Evolutionary conservation across 2,113 vertebrate genomes (phyloP).

Genomic region (Trochalopteron elliotii): DNA sequence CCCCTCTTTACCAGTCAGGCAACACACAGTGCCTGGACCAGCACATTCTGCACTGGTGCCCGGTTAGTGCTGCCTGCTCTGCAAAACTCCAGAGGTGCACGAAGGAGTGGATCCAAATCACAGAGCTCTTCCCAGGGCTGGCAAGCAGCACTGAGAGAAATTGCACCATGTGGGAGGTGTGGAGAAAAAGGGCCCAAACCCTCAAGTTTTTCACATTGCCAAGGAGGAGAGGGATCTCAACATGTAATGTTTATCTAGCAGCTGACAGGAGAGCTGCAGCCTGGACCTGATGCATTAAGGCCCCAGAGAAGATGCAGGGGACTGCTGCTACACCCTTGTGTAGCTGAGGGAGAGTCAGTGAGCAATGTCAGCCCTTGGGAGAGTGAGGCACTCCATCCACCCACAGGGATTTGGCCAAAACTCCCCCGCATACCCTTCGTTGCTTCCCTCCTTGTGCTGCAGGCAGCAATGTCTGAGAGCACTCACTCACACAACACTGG

Average conservation of each 20-base stretch:
- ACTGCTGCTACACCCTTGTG: neutral
- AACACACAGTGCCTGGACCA: neutral
- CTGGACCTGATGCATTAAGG: neutral
- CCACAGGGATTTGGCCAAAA: neutral
- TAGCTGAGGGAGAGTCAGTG: neutral
- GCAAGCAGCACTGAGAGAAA: neutral
- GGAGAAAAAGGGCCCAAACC: constrained; percentile 13
- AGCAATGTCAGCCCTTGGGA: neutral
- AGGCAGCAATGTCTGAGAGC: neutral
- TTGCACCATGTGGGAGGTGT: neutral
- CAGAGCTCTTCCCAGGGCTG: constrained; percentile 10
- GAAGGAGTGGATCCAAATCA: neutral
- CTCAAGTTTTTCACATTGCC: neutral
- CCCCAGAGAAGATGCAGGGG: neutral
- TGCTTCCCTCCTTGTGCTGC: neutral
- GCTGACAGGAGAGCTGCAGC: neutral
- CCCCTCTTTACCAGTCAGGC: neutral
- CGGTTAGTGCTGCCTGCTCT: neutral
- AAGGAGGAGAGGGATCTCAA: neutral
- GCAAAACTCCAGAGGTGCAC: neutral
- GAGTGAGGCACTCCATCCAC: neutral
- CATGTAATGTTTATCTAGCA: neutral
- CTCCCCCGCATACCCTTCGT: fast-evolving
- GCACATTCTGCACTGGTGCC: neutral
- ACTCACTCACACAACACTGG: neutral